Conservation (phyloP, 1,140 invertebrate species). For the Drosophila ficusphila region DNA sequence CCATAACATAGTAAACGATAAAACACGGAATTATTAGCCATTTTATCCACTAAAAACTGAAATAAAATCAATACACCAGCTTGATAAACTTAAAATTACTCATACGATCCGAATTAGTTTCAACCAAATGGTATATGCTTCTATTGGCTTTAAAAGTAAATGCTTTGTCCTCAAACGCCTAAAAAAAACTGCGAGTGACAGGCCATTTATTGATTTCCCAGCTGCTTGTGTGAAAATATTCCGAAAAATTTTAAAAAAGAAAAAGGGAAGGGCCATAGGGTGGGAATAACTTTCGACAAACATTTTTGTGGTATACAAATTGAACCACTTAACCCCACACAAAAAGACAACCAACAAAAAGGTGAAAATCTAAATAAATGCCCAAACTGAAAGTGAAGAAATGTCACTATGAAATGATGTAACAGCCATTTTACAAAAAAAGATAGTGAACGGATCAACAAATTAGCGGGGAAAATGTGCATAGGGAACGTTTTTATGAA, state of each 20-base stretch:
- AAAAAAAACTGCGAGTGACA: conserved; percentile 25
- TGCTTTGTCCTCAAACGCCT: conserved; percentile 22
- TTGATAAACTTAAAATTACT: conserved; percentile 32
- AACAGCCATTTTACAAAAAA: conserved; percentile 23
- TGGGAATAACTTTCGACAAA: conserved; percentile 36
- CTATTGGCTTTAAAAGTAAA: conserved; percentile 14
- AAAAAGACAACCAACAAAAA: conserved; percentile 14
- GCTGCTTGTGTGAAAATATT: conserved; percentile 20
- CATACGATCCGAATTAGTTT: conserved; percentile 61
- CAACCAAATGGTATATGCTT: conserved; percentile 11
- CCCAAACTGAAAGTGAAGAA: conserved; percentile 38
- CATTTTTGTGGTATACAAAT: conserved; percentile 36
- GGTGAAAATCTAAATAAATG: conserved; percentile 46
- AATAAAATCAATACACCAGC: conserved; percentile 21
- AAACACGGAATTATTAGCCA: no score
- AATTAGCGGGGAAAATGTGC: neutral
- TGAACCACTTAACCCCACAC: conserved; percentile 38
- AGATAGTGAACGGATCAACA: neutral
- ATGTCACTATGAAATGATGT: conserved; percentile 52
- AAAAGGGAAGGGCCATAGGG: conserved; percentile 1
- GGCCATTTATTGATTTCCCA: conserved; percentile 61
- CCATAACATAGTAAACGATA: no score
- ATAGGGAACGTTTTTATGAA: neutral
- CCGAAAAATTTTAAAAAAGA: conserved; percentile 7
- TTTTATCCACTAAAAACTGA: neutral